Conservation (phyloP, 1,140 invertebrate genomes). For the Chironomus striatipennis region DNA sequence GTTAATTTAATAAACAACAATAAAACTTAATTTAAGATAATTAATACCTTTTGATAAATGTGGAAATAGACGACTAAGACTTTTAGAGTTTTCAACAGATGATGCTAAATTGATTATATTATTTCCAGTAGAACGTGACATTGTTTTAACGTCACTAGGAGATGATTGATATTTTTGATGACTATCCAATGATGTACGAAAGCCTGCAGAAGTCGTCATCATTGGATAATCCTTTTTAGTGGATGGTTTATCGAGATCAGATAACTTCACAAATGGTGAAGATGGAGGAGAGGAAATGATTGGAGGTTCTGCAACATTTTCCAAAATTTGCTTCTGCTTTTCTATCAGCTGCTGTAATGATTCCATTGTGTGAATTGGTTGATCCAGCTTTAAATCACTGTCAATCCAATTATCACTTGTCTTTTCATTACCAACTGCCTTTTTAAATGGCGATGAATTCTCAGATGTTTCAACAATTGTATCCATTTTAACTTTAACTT, state of each 20-base stretch:
- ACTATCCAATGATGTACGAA: conserved; percentile 28
- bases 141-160: conserved; percentile 32
- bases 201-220: conserved; percentile 23
- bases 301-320: conserved; percentile 36
- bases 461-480: conserved; percentile 39
- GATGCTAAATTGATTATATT: conserved; percentile 39
- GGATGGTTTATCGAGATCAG: conserved; percentile 48
- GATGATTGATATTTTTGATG: conserved; percentile 42
- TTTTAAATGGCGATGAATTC: conserved; percentile 32
- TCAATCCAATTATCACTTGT: conserved; percentile 31
- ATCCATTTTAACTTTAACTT: conserved; percentile 32
- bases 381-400: conserved; percentile 26
- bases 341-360: conserved; percentile 39
- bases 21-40: background rate
- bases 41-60: conserved; percentile 36
- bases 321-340: conserved; percentile 38
- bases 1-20: background rate
- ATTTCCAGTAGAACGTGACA: conserved; percentile 47
- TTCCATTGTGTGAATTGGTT: conserved; percentile 34
- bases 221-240: conserved; percentile 20
- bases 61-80: conserved; percentile 41
- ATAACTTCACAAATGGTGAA: conserved; percentile 45
- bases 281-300: background rate
- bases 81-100: conserved; percentile 38
- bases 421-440: background rate